Conservation (phyloP, 2,113 vertebrate species). For the Hystrix cristata region DNA sequence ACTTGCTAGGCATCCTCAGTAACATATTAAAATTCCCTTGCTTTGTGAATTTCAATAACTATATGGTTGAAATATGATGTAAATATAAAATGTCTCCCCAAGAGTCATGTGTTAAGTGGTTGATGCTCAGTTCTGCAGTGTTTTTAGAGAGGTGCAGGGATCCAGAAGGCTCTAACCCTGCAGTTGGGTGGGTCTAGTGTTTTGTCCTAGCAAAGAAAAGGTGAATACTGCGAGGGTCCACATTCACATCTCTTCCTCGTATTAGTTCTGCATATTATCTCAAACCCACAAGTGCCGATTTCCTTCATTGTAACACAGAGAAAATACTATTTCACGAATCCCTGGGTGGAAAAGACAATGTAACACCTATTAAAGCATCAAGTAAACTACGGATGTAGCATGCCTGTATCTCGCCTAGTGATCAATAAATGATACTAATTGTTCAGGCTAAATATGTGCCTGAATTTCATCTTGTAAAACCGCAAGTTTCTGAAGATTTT, state of each 20-base stretch:
- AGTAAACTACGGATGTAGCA: neutral
- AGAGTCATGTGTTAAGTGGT: neutral
- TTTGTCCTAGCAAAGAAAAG: neutral
- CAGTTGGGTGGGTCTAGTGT: neutral
- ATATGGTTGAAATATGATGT: neutral
- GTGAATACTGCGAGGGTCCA: neutral
- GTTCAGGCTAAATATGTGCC: neutral
- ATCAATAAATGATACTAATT: neutral
- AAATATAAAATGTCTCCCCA: neutral
- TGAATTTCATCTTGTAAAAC: neutral
- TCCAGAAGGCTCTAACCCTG: neutral
- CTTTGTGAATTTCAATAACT: neutral
- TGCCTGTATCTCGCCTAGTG: neutral
- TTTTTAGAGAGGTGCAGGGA: neutral
- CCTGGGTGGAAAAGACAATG: neutral
- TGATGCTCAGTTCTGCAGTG: neutral
- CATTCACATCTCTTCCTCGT: neutral
- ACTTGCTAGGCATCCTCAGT: neutral
- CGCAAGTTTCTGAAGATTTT: neutral
- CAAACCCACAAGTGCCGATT: accelerated
- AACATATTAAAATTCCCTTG: neutral
- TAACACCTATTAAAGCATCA: neutral
- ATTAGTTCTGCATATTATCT: neutral
- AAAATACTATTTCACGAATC: neutral
- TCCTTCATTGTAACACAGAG: neutral